Percentiles rank a stretch among this genome's conserved stretches.
phyloP scores from a whole-genome alignment of 2,797 vertebrate species.

The Molossus alvarezi region DNA sequence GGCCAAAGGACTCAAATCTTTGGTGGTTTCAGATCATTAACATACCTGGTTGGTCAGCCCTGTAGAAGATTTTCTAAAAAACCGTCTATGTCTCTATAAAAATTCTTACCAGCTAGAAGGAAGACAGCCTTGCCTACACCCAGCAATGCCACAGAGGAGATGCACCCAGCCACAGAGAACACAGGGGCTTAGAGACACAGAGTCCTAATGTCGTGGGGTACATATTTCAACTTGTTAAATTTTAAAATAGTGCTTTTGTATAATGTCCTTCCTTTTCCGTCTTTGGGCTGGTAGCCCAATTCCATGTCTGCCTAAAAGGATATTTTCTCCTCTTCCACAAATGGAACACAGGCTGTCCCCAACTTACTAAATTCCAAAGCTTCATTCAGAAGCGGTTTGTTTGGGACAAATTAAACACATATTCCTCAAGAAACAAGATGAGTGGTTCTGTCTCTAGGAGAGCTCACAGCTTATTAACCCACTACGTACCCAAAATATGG shows the following conservation, averaged over 20 bases:
- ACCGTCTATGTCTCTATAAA: neutral
- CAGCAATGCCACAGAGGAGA: neutral
- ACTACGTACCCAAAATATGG: neutral
- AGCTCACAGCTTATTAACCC: neutral
- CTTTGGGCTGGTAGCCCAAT: neutral
- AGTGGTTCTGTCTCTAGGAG: neutral
- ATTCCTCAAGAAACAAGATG: conserved; percentile 9
- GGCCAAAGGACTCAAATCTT: conserved; percentile 72
- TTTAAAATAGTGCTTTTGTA: conserved; percentile 23
- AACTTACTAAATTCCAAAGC: neutral
- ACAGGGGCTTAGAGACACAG: neutral
- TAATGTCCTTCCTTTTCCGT: neutral
- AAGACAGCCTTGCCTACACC: neutral
- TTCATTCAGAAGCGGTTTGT: conserved; percentile 61
- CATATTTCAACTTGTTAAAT: neutral
- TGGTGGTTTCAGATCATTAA: conserved; percentile 75
- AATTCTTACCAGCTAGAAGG: conserved; percentile 21
- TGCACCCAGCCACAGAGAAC: neutral
- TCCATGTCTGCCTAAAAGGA: neutral
- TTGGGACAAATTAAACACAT: conserved; percentile 29
- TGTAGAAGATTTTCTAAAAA: neutral
- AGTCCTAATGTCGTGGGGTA: neutral
- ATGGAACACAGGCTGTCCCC: neutral
- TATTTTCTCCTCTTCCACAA: conserved; percentile 15
- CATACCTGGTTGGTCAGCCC: conserved; percentile 58